phyloP scores from a whole-genome alignment of 2,888 invertebrate genomes.

The Diadegma fenestrale region DNA sequence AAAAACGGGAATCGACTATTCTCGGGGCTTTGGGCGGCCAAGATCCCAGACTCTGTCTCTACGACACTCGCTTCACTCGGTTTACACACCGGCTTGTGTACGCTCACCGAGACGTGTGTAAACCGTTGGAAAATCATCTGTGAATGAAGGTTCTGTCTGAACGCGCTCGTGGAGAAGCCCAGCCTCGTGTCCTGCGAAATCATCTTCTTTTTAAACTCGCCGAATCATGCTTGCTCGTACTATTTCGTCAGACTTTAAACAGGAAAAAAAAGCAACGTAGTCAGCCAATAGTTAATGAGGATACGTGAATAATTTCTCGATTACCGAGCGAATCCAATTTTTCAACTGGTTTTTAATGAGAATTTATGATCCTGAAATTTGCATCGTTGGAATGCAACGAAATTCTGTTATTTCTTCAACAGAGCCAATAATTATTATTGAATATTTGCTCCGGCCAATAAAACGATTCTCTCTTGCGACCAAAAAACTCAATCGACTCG shows the following conservation, averaged over 20 bases:
- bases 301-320: slow-evolving; percentile 2
- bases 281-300: neutral
- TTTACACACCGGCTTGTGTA: slow-evolving; percentile 61
- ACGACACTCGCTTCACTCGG: slow-evolving; percentile 75
- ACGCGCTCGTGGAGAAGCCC: slow-evolving; percentile 81
- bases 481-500: no score
- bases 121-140: slow-evolving; percentile 78
- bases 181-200: slow-evolving; percentile 67
- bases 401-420: no score
- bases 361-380: no score
- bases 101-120: slow-evolving; percentile 72
- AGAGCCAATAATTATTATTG: no score
- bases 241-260: neutral
- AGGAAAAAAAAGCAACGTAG: slow-evolving; percentile 2
- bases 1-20: slow-evolving; percentile 64
- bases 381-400: no score
- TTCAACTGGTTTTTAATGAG: neutral
- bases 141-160: slow-evolving; percentile 81
- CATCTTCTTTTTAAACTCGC: slow-evolving; percentile 46
- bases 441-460: no score
- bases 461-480: no score
- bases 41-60: slow-evolving; percentile 50
- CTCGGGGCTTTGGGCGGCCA: slow-evolving; percentile 63
- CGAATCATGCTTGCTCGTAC: slow-evolving; percentile 14
- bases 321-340: neutral